phyloP scores from a whole-genome alignment of 2,888 invertebrate genomes.

The Eupsilia transversa region DNA sequence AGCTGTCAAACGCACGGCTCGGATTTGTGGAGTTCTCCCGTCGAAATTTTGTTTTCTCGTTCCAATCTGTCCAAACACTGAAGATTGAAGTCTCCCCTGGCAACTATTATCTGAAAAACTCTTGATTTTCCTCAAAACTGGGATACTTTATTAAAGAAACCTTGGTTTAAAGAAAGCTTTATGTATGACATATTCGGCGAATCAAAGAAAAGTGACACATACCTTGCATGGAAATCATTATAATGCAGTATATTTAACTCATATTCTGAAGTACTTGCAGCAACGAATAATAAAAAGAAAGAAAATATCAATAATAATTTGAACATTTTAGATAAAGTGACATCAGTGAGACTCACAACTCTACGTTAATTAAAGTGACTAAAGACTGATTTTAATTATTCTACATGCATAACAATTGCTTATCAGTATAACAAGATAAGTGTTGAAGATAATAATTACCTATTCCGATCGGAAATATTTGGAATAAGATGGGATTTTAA shows the following conservation, averaged over 20 bases:
- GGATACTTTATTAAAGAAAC: neutral
- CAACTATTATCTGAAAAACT: neutral
- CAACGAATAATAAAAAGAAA: constrained; percentile 61
- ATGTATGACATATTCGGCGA: neutral
- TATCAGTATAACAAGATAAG: constrained; percentile 40
- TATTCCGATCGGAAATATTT: neutral
- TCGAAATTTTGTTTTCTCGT: constrained; percentile 5
- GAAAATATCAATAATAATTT: constrained; percentile 31
- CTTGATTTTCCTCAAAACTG: neutral
- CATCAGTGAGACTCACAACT: neutral
- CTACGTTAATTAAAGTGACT: neutral
- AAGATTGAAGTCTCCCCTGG: neutral
- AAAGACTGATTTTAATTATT: neutral
- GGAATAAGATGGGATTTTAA: constrained; percentile 10
- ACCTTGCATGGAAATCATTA: constrained; percentile 88
- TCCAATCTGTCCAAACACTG: neutral
- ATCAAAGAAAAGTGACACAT: constrained; percentile 35
- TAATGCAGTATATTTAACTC: constrained; percentile 84
- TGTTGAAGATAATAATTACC: neutral
- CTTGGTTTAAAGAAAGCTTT: neutral
- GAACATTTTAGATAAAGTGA: constrained; percentile 9
- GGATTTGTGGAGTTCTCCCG: constrained; percentile 13
- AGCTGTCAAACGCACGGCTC: constrained; percentile 38
- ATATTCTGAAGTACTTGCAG: constrained; percentile 68
- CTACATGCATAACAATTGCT: neutral